Evolutionary conservation across 35 echinoderm and acorn worm genomes (phyloP), one percentile per base, ranked within the genome.

Genomic region (Holothuria glaberrima): DNA sequence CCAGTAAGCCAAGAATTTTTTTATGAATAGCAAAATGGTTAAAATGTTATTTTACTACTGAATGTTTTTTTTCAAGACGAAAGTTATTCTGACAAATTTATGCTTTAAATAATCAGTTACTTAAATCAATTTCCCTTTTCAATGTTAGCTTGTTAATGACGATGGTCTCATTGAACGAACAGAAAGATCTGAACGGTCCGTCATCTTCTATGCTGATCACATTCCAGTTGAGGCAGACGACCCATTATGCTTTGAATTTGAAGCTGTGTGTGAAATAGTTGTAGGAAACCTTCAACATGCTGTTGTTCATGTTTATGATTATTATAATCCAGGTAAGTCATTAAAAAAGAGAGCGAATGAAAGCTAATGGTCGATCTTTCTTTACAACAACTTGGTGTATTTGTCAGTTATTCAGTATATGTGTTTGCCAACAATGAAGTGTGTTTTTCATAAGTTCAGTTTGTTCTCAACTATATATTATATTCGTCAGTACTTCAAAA

Each of bases 121-220:
- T 12, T 7, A 12, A 65, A 65, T 24, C 3, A 64, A 9, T 16
- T 21, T 4, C 18, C 0, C 62, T 28, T 65, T 65, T 28, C 12
- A 65, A 28, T 84, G 20, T 0, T 30, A 84, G 80, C 4, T 61
- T 30, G 30, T 84, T 58, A 17, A 29, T 13, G 20, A 22, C 0
- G 27, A 63, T 84, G 7, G 21, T 27, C 29, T 61, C 14, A 16
- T 84, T 57, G 9, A 0, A 19, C 7, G 52, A 61, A 36, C 52
- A 30, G 80, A 84, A 63, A 9, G 2, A 63, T 84, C 80, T 3
- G 27, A 29, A 21, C 27, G 80, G 14, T 84, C 80, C 3, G 80
- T 84, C 13, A 61, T 84, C 12, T 61, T 84, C 57, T 84, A 84
- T 38, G 31, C 57, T 19, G 80, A 84, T 38, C 28, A 84, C 80